Conservation (phyloP, 2,888 invertebrate species). For the Antitype chi region DNA sequence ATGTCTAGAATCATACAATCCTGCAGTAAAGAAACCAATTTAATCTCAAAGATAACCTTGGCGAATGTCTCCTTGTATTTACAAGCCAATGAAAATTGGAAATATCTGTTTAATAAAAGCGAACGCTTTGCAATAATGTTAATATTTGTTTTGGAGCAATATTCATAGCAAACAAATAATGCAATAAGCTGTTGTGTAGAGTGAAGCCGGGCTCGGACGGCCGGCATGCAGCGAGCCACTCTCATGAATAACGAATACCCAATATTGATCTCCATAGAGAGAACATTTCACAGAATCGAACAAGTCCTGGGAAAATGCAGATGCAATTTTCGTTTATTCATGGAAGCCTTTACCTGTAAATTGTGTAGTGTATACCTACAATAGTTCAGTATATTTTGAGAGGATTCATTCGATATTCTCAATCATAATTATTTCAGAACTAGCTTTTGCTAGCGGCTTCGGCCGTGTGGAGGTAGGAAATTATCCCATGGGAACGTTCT, state of each 20-base stretch:
- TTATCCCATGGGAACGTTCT: too few species aligned
- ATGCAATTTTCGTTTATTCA: constrained; percentile 57
- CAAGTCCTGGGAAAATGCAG: constrained; percentile 57
- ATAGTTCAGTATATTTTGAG: neutral
- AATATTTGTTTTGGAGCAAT: constrained; percentile 36
- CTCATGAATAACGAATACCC: constrained; percentile 81
- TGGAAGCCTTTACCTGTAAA: constrained; percentile 16
- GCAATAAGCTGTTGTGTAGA: constrained; percentile 66
- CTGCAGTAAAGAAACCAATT: constrained; percentile 15
- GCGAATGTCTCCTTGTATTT: constrained; percentile 9
- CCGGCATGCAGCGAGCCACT: constrained; percentile 56
- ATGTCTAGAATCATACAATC: neutral
- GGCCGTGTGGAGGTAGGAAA: too few species aligned
- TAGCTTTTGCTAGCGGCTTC: too few species aligned
- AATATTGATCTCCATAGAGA: constrained; percentile 77
- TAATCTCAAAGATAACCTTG: constrained; percentile 35
- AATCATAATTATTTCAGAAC: neutral
- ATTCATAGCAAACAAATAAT: constrained; percentile 62
- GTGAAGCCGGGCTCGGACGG: constrained; percentile 62
- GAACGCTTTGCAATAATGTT: constrained; percentile 22
- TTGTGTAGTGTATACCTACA: neutral
- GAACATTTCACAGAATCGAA: constrained; percentile 68
- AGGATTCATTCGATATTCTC: neutral
- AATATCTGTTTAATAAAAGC: constrained; percentile 12
- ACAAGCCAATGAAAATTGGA: constrained; percentile 1